Conservation (phyloP, 2,888 invertebrate species). For the Amphiduros pacificus region DNA sequence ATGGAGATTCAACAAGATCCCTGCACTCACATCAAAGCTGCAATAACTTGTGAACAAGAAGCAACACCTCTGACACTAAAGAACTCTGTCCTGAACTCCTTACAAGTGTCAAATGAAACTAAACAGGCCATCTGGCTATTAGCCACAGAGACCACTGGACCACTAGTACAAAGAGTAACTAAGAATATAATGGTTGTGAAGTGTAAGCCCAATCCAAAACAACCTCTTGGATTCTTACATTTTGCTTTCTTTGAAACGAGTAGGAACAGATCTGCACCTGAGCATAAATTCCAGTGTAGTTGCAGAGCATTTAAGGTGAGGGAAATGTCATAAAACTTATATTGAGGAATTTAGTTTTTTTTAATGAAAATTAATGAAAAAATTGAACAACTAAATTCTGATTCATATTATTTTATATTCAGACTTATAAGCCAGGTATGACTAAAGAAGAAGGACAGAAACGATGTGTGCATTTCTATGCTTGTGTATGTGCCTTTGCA, state of each 20-base stretch:
- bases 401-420: constrained; percentile 15
- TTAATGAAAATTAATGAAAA: background rate
- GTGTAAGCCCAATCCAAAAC: constrained; percentile 69
- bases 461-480: constrained; percentile 72
- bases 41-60: constrained; percentile 67
- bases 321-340: background rate
- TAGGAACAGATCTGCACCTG: constrained; percentile 50
- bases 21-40: constrained; percentile 71
- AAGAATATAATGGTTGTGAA: constrained; percentile 74
- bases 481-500: constrained; percentile 72
- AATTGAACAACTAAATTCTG: no score
- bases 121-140: constrained; percentile 68
- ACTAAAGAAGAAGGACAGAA: constrained; percentile 41
- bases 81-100: constrained; percentile 66
- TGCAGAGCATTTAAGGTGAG: constrained; percentile 65
- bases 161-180: constrained; percentile 72
- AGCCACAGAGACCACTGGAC: constrained; percentile 66
- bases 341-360: background rate
- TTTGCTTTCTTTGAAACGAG: constrained; percentile 65
- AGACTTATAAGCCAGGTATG: constrained; percentile 29
- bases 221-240: constrained; percentile 73
- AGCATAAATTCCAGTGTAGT: constrained; percentile 66
- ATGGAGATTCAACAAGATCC: constrained; percentile 33
- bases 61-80: constrained; percentile 68
- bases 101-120: constrained; percentile 67